Conservation (phyloP, 2,888 invertebrate species). For the Eurytoma californica region DNA sequence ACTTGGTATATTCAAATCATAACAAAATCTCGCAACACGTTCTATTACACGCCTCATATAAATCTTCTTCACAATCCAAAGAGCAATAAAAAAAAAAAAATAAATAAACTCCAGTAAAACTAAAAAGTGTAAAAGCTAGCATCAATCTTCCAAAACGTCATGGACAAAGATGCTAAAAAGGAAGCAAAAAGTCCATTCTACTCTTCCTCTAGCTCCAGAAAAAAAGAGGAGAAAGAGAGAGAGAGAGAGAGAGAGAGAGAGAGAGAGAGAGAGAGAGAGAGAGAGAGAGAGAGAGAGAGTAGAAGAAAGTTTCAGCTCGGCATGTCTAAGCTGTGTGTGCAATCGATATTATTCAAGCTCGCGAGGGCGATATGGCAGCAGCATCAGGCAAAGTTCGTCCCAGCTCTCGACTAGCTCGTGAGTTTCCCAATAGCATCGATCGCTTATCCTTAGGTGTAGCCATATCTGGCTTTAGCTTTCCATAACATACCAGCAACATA, state of each 20-base stretch:
- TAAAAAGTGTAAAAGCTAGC: slow-evolving; percentile 18
- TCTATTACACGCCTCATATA: slow-evolving; percentile 9
- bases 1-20: too few relatives aligned
- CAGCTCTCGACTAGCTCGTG: background rate
- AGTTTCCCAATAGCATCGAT: slow-evolving; percentile 10
- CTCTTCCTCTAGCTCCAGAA: background rate
- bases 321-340: background rate
- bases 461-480: background rate
- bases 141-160: slow-evolving; percentile 40
- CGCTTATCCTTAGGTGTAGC: slow-evolving; percentile 30
- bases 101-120: slow-evolving; percentile 3
- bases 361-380: background rate
- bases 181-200: slow-evolving; percentile 2
- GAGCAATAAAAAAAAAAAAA: slow-evolving; percentile 16
- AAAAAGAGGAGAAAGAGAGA: background rate
- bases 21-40: background rate
- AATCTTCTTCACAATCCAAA: slow-evolving; percentile 30
- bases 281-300: slow-evolving; percentile 15
- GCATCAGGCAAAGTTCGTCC: slow-evolving; percentile 23
- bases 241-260: slow-evolving; percentile 17
- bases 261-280: background rate
- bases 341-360: slow-evolving; percentile 42
- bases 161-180: slow-evolving; percentile 26
- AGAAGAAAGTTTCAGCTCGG: background rate
- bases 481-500: too few relatives aligned